A percentile compares a stretch with the other conserved stretches of the same genome.
Conservation (phyloP, 2,888 invertebrate species). For the Exocentrus adspersus region DNA sequence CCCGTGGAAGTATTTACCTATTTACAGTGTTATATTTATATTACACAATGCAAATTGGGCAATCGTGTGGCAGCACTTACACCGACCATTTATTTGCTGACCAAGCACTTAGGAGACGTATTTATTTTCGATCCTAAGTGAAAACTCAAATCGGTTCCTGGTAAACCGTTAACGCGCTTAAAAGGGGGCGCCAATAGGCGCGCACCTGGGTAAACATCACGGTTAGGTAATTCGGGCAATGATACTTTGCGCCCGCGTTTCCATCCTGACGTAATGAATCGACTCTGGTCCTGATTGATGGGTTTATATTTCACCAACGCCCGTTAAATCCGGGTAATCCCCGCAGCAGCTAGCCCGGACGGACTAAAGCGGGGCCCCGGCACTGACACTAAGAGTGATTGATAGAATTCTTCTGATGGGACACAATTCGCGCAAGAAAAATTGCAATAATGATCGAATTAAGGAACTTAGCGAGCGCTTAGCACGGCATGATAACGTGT, state of each 20-base stretch:
- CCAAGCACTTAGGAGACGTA: neutral
- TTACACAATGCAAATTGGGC: neutral
- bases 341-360: conserved; percentile 46
- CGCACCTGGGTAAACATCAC: conserved; percentile 24
- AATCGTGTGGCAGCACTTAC: neutral
- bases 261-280: conserved; percentile 35
- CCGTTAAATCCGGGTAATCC: conserved; percentile 56
- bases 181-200: conserved; percentile 4
- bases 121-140: conserved; percentile 1
- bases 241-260: conserved; percentile 16
- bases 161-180: conserved; percentile 11
- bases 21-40: neutral
- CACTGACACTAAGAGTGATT: conserved; percentile 64
- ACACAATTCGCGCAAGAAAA: conserved; percentile 55
- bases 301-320: conserved; percentile 59
- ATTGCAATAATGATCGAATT: conserved; percentile 61
- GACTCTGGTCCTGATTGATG: conserved; percentile 56
- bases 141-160: neutral
- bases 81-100: conserved; percentile 12
- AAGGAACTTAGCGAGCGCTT: conserved; percentile 35
- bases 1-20: neutral
- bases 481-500: conserved; percentile 18
- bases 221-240: neutral
- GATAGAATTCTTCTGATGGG: conserved; percentile 58
- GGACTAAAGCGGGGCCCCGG: conserved; percentile 43